Base-by-base conservation (phyloP, 2,113 vertebrate species). In the Oplegnathus fasciatus region DNA sequence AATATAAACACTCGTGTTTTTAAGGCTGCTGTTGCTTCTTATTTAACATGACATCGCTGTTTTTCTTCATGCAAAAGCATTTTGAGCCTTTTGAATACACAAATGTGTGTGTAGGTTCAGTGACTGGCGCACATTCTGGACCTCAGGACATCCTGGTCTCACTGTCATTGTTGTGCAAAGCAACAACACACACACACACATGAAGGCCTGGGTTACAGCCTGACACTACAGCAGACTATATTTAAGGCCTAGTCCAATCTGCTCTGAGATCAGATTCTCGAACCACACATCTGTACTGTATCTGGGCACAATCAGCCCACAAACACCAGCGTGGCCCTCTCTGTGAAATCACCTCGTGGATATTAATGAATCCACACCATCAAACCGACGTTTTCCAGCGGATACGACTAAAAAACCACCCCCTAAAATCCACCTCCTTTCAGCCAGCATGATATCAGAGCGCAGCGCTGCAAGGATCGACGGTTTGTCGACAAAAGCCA, bases 401-500 rank as follows among this genome's bases (percentile, higher is more conserved):
- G 70, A 58, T 17, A 8, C 18, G 10, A 4, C 5, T 1, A 5
- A 0, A 48, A 18, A 48, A 37, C 0, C 46, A 6, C 3, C 34
- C 50, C 0, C n/a, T 9, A 8, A 11, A 9, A n/a, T 4, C 3
- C 60, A 24, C 22, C 69, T 55, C 22, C 55, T 55, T 0, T 1
- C 9, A 10, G 69, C 6, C 9, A 2, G 2, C 26, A 2, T 60
- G 57, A 37, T 13, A 32, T 54, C 17, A 30, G 6, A 1, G 40
- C 73, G 54, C 76, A 37, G n/a, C 65, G 67, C 15, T 28, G 67
- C 78, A 26, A 48, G 28, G 0, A 75, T 57, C 78, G 74, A 75
- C 66, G 17, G 7, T 46, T 54, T 82, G 85, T 79, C 85, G 88
- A 92, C 87, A 92, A 90, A 93, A 90, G 87, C 74, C 62, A 74